A percentile compares a stretch with the other conserved stretches of the same genome.
Evolutionary conservation across 2,113 vertebrate species (phyloP).

Genomic region (Brachypodius melanocephalos): DNA sequence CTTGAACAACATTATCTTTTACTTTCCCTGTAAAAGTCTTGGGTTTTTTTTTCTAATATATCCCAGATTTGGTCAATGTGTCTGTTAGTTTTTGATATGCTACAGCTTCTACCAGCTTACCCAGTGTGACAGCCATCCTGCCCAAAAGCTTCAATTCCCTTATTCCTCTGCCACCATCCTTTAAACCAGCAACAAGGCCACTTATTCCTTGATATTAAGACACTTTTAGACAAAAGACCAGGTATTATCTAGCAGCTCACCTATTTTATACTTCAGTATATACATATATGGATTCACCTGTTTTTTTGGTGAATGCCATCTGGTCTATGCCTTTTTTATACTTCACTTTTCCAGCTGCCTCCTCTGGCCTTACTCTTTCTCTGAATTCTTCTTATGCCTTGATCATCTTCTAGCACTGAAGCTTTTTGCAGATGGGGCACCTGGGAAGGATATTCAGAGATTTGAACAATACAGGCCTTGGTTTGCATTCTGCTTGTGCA

Average conservation of each 20-base stretch:
- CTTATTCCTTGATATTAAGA: background rate
- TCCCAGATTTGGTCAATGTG: background rate
- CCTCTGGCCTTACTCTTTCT: background rate
- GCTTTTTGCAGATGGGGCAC: background rate
- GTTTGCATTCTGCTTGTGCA: background rate
- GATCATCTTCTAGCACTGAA: background rate
- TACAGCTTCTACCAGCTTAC: background rate
- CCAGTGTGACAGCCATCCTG: background rate
- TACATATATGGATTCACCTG: background rate
- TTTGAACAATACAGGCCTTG: background rate
- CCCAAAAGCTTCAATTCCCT: background rate
- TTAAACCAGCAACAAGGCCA: background rate
- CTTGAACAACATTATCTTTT: background rate
- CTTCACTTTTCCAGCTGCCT: background rate
- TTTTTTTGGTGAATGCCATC: background rate
- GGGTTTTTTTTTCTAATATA: background rate
- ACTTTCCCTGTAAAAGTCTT: background rate
- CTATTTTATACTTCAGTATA: background rate
- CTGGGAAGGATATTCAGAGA: background rate
- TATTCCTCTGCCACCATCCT: background rate
- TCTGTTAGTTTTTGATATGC: background rate
- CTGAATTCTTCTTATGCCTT: background rate
- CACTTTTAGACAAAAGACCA: background rate
- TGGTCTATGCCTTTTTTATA: background rate
- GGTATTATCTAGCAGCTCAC: background rate